These are phyloP conservation scores for Phodopus roborovskii DNA, from an alignment of 2,113 vertebrate genomes.

Conservation along the genomic window DNA sequence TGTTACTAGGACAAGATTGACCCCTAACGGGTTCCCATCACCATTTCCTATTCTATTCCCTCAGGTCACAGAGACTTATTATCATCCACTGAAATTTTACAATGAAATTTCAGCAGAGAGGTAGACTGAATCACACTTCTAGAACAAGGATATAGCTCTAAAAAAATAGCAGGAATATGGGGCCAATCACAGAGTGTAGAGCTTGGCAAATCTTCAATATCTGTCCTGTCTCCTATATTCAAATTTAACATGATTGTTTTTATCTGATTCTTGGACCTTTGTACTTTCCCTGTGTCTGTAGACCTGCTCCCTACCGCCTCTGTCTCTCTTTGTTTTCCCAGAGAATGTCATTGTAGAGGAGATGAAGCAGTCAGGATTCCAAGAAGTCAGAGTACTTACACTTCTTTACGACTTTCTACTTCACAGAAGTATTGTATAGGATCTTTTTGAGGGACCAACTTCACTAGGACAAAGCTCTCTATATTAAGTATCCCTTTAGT, in stretches of 20 bases:
- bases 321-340: background rate
- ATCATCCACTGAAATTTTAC: background rate
- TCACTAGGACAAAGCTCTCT: slow-evolving; percentile 15
- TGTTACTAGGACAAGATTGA: background rate
- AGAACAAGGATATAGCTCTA: background rate
- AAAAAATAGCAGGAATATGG: background rate
- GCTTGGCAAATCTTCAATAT: background rate
- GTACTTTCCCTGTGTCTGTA: background rate
- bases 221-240: background rate
- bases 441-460: background rate
- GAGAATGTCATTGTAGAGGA: background rate
- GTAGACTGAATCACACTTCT: background rate
- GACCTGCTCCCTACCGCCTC: no score
- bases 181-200: background rate
- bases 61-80: background rate
- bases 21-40: background rate
- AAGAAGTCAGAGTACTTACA: background rate
- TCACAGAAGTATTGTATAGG: background rate
- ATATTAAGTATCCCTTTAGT: background rate
- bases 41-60: background rate
- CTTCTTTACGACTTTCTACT: background rate
- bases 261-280: background rate
- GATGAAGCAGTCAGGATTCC: background rate
- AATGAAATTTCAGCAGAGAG: background rate
- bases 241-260: background rate